phyloP scores from a whole-genome alignment of 2,888 invertebrate genomes.

The Cremastinae sp. region DNA sequence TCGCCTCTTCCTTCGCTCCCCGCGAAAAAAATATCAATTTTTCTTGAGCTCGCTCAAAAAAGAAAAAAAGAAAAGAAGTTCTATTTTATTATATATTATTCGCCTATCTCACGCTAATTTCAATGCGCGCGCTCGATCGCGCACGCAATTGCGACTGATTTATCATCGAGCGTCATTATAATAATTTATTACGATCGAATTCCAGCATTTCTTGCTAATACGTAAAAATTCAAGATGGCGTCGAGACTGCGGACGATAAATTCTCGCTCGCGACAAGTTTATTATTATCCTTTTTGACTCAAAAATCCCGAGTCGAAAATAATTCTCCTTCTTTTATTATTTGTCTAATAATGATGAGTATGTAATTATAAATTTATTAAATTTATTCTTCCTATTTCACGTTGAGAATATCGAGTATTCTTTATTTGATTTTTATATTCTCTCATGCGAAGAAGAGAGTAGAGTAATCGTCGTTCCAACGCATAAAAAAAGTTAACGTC shows the following conservation, averaged over 20 bases:
- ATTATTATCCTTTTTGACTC: too few species aligned
- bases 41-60: constrained; percentile 27
- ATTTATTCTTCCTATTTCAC: not conserved
- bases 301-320: too few species aligned
- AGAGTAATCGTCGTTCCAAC: constrained; percentile 34
- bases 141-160: constrained; percentile 62
- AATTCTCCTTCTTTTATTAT: too few species aligned
- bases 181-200: constrained; percentile 63
- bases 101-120: constrained; percentile 22
- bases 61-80: constrained; percentile 17
- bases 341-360: too few species aligned
- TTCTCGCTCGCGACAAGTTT: too few species aligned
- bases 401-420: too few species aligned
- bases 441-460: not conserved
- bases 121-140: constrained; percentile 35
- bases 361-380: too few species aligned
- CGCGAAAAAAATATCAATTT: constrained; percentile 44
- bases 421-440: not conserved
- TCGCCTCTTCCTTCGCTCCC: constrained; percentile 31
- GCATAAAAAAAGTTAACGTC: constrained; percentile 50
- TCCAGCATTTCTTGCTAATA: constrained; percentile 24
- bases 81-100: constrained; percentile 41
- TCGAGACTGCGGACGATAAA: constrained; percentile 11
- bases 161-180: constrained; percentile 62
- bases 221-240: constrained; percentile 18